These are phyloP conservation scores for Amblyopsis rosae DNA, from an alignment of 2,113 vertebrate genomes.

Conservation along the genomic window DNA sequence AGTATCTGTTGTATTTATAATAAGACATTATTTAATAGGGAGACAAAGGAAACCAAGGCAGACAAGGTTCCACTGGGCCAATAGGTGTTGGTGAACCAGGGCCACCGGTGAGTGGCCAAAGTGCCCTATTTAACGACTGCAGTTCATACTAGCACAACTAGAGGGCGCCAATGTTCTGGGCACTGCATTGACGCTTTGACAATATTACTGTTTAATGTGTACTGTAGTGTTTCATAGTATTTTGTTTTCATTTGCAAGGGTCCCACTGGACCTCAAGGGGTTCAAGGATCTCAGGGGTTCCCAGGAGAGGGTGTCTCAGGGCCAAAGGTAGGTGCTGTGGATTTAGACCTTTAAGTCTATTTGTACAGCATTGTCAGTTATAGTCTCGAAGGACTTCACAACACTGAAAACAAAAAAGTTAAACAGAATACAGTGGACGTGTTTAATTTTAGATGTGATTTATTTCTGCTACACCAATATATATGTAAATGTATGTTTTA, in stretches of 20 bases:
- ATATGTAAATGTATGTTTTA: too few species aligned
- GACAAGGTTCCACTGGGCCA: constrained; percentile 77
- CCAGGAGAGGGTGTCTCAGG: constrained; percentile 83
- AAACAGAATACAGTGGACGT: too few species aligned
- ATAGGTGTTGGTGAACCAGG: constrained; percentile 82
- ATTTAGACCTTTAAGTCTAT: neutral
- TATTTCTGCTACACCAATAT: too few species aligned
- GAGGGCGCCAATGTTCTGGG: neutral
- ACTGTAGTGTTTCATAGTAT: neutral
- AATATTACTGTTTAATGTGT: neutral
- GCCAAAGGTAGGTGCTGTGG: constrained; percentile 74
- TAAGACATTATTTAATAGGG: constrained; percentile 70
- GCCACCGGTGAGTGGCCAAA: constrained; percentile 73
- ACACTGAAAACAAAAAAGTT: too few species aligned
- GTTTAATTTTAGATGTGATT: too few species aligned
- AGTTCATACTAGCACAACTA: neutral
- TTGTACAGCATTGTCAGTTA: neutral
- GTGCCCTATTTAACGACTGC: neutral
- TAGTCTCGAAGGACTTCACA: too few species aligned
- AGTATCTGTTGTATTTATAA: neutral
- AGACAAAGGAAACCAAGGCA: constrained; percentile 82
- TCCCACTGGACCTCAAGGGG: constrained; percentile 73
- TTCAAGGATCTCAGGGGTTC: constrained; percentile 78
- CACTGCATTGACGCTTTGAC: neutral
- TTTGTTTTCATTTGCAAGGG: constrained; percentile 69